Percentiles rank a stretch among this genome's conserved stretches.
These are phyloP conservation scores for Sebastes minor DNA, from an alignment of 2,797 vertebrate species.

Conservation along the genomic window DNA sequence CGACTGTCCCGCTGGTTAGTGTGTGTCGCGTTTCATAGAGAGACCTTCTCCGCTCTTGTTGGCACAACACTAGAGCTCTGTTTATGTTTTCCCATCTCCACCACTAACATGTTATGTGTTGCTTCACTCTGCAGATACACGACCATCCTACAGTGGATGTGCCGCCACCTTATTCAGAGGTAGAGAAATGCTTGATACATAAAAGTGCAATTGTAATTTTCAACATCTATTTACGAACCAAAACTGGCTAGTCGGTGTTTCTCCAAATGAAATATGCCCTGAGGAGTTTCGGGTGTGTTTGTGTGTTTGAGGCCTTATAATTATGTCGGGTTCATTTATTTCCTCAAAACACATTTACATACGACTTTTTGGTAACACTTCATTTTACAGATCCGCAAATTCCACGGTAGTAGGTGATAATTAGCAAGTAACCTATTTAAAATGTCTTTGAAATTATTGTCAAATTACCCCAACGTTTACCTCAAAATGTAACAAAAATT, in stretches of 20 bases:
- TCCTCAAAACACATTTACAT: not conserved
- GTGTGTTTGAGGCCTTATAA: not conserved
- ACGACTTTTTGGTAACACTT: too few species aligned
- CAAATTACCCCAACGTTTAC: too few species aligned
- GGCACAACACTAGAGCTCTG: not conserved
- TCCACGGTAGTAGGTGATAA: too few species aligned
- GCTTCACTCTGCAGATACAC: conserved; percentile 36
- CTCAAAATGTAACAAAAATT: too few species aligned
- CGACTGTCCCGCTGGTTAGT: conserved; percentile 29
- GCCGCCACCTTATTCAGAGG: conserved; percentile 2
- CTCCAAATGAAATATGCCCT: not conserved
- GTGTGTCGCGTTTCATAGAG: not conserved
- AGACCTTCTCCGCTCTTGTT: not conserved
- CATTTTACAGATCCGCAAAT: too few species aligned
- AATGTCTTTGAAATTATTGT: too few species aligned
- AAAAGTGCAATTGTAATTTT: not conserved
- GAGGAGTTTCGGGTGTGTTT: not conserved
- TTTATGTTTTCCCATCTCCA: not conserved
- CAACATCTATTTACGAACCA: not conserved
- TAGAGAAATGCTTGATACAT: not conserved
- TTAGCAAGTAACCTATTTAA: too few species aligned
- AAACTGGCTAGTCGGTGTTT: not conserved
- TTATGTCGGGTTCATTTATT: not conserved
- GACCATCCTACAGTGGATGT: not conserved
- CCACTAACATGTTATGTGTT: not conserved